phyloP scores from a whole-genome alignment of 2,888 invertebrate genomes.

The Plemyria rubiginata region DNA sequence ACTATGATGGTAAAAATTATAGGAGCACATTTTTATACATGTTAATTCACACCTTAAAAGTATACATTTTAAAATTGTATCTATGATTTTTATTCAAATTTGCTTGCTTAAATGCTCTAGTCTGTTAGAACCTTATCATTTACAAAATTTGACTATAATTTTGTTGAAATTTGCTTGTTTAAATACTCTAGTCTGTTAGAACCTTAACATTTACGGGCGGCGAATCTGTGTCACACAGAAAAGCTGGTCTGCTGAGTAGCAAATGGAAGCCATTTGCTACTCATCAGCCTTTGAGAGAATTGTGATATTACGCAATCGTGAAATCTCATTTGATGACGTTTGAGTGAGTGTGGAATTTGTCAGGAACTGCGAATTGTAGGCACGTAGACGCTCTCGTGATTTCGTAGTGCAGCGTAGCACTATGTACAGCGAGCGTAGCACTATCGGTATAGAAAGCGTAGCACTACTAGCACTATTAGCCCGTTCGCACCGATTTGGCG shows the following conservation, averaged over 20 bases:
- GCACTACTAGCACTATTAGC: too few relatives aligned
- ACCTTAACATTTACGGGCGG: conserved; percentile 35
- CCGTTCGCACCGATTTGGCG: too few relatives aligned
- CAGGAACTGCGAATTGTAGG: conserved; percentile 18
- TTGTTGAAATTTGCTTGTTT: not conserved
- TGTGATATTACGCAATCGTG: conserved; percentile 33
- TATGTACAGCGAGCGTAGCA: conserved; percentile 4
- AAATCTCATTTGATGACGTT: conserved; percentile 31
- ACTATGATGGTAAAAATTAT: too few relatives aligned
- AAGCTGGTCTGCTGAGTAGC: conserved; percentile 27
- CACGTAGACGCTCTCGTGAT: conserved; percentile 17
- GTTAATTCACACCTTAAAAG: too few relatives aligned
- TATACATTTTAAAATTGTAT: too few relatives aligned
- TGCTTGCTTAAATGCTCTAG: conserved; percentile 5
- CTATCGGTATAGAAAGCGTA: not conserved
- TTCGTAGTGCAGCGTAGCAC: conserved; percentile 14
- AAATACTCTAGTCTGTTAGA: conserved; percentile 10
- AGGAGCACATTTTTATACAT: too few relatives aligned
- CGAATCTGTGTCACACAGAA: conserved; percentile 37
- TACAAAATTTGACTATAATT: conserved; percentile 18
- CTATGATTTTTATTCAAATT: not conserved
- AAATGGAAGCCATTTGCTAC: too few relatives aligned
- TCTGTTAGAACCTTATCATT: conserved; percentile 24
- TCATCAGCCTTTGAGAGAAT: conserved; percentile 26
- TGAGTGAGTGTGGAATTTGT: conserved; percentile 24